phyloP scores from a whole-genome alignment of 2,888 invertebrate genomes.

The Odiellus spinosus region DNA sequence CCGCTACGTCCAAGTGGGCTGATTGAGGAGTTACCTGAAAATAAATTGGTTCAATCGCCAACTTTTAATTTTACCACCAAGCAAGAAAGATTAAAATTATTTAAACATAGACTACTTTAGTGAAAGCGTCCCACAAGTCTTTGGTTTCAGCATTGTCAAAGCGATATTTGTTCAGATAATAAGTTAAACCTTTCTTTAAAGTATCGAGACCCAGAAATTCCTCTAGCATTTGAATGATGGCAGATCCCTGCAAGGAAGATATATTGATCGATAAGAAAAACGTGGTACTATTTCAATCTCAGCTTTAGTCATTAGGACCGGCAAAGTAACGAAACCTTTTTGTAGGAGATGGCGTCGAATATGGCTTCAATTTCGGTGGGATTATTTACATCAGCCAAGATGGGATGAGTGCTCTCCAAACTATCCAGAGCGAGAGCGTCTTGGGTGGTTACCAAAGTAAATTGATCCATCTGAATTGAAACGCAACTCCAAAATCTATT shows the following conservation, averaged over 20 bases:
- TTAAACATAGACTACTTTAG: conserved; percentile 36
- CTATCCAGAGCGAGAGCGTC: conserved; percentile 51
- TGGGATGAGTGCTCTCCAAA: conserved; percentile 51
- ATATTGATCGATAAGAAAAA: too few species aligned
- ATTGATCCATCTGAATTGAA: conserved; percentile 54
- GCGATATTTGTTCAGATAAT: conserved; percentile 48
- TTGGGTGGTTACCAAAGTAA: conserved; percentile 49
- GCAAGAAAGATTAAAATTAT: too few species aligned
- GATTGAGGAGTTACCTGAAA: conserved; percentile 9
- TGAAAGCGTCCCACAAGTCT: conserved; percentile 63
- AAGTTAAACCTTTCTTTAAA: conserved; percentile 40
- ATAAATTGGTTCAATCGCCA: not conserved
- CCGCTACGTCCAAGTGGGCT: conserved; percentile 16
- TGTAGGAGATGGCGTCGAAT: conserved; percentile 58
- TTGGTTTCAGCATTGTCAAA: conserved; percentile 56
- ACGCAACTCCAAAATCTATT: conserved; percentile 28
- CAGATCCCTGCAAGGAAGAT: conserved; percentile 40
- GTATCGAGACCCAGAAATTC: conserved; percentile 47
- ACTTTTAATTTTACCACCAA: not conserved
- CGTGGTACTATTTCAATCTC: too few species aligned
- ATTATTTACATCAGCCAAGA: conserved; percentile 47
- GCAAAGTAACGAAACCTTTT: conserved; percentile 39
- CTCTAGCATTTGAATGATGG: conserved; percentile 53
- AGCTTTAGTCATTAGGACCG: too few species aligned
- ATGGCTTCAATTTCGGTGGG: conserved; percentile 53